A percentile compares a stretch with the other conserved stretches of the same genome.
Conservation (phyloP, 2,113 vertebrate species). For the Addax nasomaculatus region DNA sequence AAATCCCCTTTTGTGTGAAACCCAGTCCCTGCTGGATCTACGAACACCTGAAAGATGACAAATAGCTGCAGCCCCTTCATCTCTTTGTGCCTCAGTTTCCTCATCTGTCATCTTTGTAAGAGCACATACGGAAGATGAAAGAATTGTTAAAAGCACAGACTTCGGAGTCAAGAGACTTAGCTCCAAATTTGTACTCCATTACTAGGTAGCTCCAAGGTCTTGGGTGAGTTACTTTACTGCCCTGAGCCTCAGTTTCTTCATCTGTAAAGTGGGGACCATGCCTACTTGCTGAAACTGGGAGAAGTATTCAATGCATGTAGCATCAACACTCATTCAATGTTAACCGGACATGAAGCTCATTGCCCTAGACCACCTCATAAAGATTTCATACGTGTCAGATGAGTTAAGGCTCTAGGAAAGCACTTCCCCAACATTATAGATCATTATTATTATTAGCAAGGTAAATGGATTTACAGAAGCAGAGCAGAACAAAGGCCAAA, state of each 20-base stretch:
- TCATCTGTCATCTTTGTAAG: neutral
- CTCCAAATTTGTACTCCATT: neutral
- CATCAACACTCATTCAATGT: fast-evolving
- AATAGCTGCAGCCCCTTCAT: neutral
- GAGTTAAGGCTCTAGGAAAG: neutral
- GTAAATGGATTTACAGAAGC: neutral
- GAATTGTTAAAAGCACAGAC: neutral
- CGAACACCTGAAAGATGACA: neutral
- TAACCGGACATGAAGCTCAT: neutral
- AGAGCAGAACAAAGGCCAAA: neutral
- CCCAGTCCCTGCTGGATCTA: neutral
- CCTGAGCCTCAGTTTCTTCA: neutral
- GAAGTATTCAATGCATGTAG: neutral
- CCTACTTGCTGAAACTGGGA: neutral
- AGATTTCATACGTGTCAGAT: fast-evolving
- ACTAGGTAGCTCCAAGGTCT: neutral
- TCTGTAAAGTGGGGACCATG: neutral
- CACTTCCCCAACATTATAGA: too few species aligned
- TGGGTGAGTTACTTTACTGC: neutral
- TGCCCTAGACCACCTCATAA: neutral
- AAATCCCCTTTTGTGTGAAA: neutral
- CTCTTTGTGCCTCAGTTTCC: neutral
- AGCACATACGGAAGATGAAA: neutral
- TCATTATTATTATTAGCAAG: neutral
- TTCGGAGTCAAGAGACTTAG: neutral